Conservation (phyloP, 2,797 vertebrate species). For the Glossophaga mutica region DNA sequence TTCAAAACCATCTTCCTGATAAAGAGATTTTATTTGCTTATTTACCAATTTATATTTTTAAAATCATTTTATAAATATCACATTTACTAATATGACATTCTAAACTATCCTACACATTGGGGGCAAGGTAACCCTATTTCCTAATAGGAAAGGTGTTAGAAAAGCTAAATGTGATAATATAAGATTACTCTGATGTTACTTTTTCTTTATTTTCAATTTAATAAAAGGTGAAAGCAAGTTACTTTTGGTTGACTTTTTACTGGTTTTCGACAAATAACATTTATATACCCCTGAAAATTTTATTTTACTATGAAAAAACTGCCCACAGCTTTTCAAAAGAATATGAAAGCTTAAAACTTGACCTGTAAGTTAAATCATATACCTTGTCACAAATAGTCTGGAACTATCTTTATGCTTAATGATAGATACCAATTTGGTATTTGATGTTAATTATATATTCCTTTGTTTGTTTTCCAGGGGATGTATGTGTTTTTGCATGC, state of each 20-base stretch:
- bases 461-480: constrained; percentile 83
- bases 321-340: background rate
- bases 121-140: background rate
- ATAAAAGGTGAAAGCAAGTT: background rate
- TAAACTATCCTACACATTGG: background rate
- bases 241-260: background rate
- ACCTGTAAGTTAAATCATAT: background rate
- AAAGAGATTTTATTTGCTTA: background rate
- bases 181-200: background rate
- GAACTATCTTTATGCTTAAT: background rate
- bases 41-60: background rate
- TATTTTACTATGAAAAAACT: constrained; percentile 10
- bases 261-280: constrained; percentile 30
- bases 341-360: constrained; percentile 23
- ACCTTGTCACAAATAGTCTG: background rate
- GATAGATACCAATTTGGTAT: constrained; percentile 1
- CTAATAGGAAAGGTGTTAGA: constrained; percentile 1
- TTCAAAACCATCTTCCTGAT: background rate
- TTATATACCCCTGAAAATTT: background rate
- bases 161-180: constrained; percentile 13
- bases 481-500: constrained; percentile 99
- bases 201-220: background rate
- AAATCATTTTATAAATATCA: constrained; percentile 4
- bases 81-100: background rate
- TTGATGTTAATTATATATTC: background rate